Conservation (phyloP, 2,113 vertebrate species). For the Entomyzon cyanotis region DNA sequence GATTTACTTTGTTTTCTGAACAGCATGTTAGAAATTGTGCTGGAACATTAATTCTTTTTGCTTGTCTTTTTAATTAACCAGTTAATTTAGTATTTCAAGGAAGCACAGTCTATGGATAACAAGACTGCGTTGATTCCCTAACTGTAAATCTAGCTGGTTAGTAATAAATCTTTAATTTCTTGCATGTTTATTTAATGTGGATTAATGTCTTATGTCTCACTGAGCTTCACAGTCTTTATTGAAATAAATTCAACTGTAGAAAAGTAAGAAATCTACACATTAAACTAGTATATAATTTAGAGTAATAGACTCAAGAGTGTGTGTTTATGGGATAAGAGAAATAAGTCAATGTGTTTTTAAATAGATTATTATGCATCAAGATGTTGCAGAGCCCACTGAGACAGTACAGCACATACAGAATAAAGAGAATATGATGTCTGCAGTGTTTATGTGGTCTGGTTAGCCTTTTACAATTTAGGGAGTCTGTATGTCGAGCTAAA, state of each 20-base stretch:
- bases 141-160: background rate
- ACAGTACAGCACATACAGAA: background rate
- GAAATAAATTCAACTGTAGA: background rate
- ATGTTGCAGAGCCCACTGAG: background rate
- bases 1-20: background rate
- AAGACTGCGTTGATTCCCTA: background rate
- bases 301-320: background rate
- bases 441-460: background rate
- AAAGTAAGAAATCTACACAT: background rate
- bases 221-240: background rate
- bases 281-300: background rate
- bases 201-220: constrained; percentile 11
- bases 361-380: background rate
- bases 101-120: background rate
- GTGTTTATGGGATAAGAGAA: background rate
- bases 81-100: background rate
- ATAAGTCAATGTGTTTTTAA: background rate
- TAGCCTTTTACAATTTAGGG: background rate
- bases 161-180: constrained; percentile 37
- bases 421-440: background rate
- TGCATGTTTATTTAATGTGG: constrained; percentile 46
- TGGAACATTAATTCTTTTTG: background rate
- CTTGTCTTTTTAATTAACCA: background rate
- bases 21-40: background rate
- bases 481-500: background rate